phyloP scores from a whole-genome alignment of 1,140 invertebrate species.

The Metaphire vulgaris region DNA sequence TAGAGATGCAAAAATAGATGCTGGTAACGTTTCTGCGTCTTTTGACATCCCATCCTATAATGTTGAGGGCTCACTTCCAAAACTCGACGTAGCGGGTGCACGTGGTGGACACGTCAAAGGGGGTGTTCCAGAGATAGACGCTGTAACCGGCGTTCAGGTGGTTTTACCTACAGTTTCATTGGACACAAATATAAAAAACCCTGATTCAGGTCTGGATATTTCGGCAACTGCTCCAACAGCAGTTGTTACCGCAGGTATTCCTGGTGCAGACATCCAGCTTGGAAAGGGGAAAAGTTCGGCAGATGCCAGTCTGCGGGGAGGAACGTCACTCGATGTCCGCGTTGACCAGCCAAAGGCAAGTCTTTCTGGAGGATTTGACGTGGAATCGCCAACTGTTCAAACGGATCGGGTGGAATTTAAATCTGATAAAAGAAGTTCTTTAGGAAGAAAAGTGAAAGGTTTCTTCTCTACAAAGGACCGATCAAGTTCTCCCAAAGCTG shows the following conservation, averaged over 20 bases:
- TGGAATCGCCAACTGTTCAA: neutral
- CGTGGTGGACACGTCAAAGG: too few relatives aligned
- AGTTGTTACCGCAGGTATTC: neutral
- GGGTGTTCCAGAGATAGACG: too few relatives aligned
- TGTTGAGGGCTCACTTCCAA: neutral
- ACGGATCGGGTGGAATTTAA: neutral
- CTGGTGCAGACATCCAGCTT: neutral
- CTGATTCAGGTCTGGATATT: neutral
- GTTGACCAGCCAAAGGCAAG: neutral
- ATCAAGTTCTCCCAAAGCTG: neutral
- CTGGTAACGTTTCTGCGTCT: neutral
- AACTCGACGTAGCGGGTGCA: neutral
- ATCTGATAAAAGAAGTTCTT: neutral
- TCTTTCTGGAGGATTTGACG: neutral
- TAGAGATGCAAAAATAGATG: neutral
- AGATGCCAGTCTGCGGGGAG: neutral
- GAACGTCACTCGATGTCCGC: neutral
- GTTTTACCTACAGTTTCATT: too few relatives aligned
- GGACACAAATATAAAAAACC: neutral
- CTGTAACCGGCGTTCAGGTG: too few relatives aligned
- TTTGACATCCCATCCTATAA: neutral
- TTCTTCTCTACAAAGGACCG: neutral
- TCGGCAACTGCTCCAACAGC: neutral
- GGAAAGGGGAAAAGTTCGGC: neutral
- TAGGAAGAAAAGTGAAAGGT: neutral